Evolutionary conservation across 2,113 vertebrate genomes (phyloP).

Genomic region (Tragelaphus buxtoni): DNA sequence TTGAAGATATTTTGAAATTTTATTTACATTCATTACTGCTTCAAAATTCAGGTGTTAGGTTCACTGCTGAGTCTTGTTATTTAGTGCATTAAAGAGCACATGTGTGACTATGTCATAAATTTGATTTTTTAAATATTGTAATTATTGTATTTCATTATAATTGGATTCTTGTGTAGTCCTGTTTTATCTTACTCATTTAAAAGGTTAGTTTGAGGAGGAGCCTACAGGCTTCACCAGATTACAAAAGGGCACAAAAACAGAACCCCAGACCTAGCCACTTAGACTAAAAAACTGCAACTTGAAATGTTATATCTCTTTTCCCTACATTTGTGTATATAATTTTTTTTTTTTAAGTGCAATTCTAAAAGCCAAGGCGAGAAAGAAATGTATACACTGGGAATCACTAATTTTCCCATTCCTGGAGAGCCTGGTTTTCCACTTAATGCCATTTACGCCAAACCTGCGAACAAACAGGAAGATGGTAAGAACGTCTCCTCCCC

Average conservation of each 20-base stretch:
- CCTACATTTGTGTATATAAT: neutral
- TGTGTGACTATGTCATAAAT: neutral
- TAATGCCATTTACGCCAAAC: slow-evolving; percentile 93
- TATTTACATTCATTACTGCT: neutral
- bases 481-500: slow-evolving; percentile 74
- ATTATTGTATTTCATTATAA: neutral
- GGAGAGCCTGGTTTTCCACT: slow-evolving; percentile 99
- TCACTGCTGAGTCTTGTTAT: neutral
- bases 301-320: neutral
- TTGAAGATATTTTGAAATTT: neutral
- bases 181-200: neutral
- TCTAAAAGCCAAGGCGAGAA: slow-evolving; percentile 97
- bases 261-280: neutral
- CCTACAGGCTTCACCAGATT: neutral
- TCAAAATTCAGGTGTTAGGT: neutral
- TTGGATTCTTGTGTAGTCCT: neutral
- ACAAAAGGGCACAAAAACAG: neutral
- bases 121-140: neutral
- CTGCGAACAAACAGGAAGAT: slow-evolving; percentile 85
- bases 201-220: neutral
- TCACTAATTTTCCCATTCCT: slow-evolving; percentile 98
- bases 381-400: slow-evolving; percentile 98
- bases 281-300: neutral
- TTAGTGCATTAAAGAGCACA: neutral
- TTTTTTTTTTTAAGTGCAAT: slow-evolving; percentile 88